A percentile compares a stretch with the other conserved stretches of the same genome.
Conservation (phyloP, 1,140 invertebrate species). For the Bursaphelenchus mucronatus region DNA sequence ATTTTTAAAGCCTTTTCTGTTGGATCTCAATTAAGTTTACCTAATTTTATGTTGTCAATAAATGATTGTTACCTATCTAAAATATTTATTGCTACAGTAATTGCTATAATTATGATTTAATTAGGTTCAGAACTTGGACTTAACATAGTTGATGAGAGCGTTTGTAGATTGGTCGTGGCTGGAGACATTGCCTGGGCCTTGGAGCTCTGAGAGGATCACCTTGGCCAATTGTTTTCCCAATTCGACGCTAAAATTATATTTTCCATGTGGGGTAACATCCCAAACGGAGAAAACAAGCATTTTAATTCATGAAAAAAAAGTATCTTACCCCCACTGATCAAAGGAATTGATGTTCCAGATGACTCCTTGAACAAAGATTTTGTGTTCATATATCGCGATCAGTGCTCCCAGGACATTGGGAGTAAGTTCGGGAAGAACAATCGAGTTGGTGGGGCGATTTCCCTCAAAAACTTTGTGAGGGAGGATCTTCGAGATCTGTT, state of each 20-base stretch:
- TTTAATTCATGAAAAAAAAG: constrained; percentile 7
- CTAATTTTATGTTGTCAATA: too few relatives aligned
- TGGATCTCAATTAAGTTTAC: too few relatives aligned
- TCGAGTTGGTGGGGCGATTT: constrained; percentile 94
- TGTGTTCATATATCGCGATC: constrained; percentile 97
- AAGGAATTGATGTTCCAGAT: constrained; percentile 99
- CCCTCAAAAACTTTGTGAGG: constrained; percentile 95
- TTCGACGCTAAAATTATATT: constrained; percentile 73
- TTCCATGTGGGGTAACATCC: background rate
- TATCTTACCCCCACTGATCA: constrained; percentile 92
- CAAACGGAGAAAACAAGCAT: constrained; percentile 21
- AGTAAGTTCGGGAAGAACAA: constrained; percentile 84
- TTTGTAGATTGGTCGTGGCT: constrained; percentile 84
- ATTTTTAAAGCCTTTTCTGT: too few relatives aligned
- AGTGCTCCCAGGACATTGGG: constrained; percentile 89
- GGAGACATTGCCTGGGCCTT: constrained; percentile 67
- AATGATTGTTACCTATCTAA: too few relatives aligned
- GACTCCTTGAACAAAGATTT: constrained; percentile 95
- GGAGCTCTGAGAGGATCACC: constrained; percentile 84
- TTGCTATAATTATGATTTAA: too few relatives aligned
- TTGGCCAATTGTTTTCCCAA: constrained; percentile 96
- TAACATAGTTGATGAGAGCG: constrained; percentile 89
- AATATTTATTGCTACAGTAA: too few relatives aligned
- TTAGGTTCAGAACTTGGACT: constrained; percentile 59
- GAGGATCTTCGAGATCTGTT: constrained; percentile 71